Evolutionary conservation across 2,888 invertebrate genomes (phyloP).

Genomic region (Lottia scabra): DNA sequence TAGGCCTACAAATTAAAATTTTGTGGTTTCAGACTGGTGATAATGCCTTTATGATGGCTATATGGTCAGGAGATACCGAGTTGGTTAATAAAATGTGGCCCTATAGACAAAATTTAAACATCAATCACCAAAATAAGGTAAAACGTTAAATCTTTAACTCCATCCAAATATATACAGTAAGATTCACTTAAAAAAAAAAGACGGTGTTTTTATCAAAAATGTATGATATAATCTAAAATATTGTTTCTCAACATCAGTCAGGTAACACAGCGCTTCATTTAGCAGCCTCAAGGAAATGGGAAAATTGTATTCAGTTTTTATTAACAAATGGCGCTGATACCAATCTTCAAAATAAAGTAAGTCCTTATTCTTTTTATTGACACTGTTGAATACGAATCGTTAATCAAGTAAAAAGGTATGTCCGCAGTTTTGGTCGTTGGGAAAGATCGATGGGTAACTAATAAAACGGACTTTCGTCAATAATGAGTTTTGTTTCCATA

Average conservation of each 20-base stretch:
- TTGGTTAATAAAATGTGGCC: slow-evolving; percentile 52
- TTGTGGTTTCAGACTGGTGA: slow-evolving; percentile 43
- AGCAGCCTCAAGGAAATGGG: slow-evolving; percentile 51
- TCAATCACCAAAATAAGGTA: slow-evolving; percentile 50
- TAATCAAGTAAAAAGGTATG: too few species aligned
- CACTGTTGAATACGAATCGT: too few species aligned
- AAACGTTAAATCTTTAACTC: too few species aligned
- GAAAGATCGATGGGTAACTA: too few species aligned
- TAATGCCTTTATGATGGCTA: slow-evolving; percentile 48
- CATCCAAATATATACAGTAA: too few species aligned
- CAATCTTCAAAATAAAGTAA: slow-evolving; percentile 41
- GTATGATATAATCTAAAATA: neutral
- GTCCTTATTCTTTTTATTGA: neutral
- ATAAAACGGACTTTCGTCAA: too few species aligned
- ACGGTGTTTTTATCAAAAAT: too few species aligned
- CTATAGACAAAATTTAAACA: slow-evolving; percentile 38
- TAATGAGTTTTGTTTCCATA: too few species aligned
- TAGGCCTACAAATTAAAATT: neutral
- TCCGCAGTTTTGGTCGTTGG: neutral
- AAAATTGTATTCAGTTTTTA: slow-evolving; percentile 49
- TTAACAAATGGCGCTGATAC: slow-evolving; percentile 43
- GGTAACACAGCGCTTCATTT: slow-evolving; percentile 49
- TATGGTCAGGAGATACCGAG: slow-evolving; percentile 45
- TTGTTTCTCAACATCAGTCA: slow-evolving; percentile 26
- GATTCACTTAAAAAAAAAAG: too few species aligned